Percentiles rank a stretch among this genome's conserved stretches.
These are phyloP conservation scores for Mastomys natalensis DNA, from an alignment of 2,113 vertebrate species.

Conservation along the genomic window DNA sequence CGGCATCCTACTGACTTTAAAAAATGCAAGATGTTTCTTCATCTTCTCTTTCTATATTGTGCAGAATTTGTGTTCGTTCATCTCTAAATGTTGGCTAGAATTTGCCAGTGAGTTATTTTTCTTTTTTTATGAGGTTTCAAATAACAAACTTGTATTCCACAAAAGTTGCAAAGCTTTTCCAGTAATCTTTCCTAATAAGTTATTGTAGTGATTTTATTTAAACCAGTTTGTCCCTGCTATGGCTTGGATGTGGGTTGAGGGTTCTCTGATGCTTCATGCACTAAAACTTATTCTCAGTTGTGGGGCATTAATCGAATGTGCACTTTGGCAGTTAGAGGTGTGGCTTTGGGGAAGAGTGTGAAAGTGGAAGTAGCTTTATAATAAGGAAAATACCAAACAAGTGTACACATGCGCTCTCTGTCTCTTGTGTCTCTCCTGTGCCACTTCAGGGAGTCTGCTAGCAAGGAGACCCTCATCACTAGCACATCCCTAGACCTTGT, in stretches of 20 bases:
- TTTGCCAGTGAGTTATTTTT: not conserved
- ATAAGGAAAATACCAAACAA: not conserved
- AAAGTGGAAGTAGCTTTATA: not conserved
- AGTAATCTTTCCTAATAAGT: conserved; percentile 25
- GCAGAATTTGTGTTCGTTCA: conserved; percentile 1
- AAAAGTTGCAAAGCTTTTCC: not conserved
- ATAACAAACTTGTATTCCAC: not conserved
- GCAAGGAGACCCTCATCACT: not conserved
- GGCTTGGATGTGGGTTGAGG: not conserved
- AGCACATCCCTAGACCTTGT: no score
- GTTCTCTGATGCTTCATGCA: not conserved
- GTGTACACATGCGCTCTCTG: not conserved
- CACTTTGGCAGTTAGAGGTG: not conserved
- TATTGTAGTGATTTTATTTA: not conserved
- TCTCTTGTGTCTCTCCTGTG: not conserved
- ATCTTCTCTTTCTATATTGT: not conserved
- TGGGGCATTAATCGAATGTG: not conserved
- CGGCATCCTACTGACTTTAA: not conserved
- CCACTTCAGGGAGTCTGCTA: not conserved
- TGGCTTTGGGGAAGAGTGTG: not conserved
- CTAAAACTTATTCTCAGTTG: not conserved
- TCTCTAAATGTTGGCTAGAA: conserved; percentile 30
- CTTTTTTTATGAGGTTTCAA: not conserved
- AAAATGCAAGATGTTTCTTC: conserved; percentile 22
- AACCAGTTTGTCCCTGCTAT: not conserved